A percentile compares a stretch with the other conserved stretches of the same genome.
Evolutionary conservation across 2,113 vertebrate genomes (phyloP).

Genomic region (Etheostoma spectabile): DNA sequence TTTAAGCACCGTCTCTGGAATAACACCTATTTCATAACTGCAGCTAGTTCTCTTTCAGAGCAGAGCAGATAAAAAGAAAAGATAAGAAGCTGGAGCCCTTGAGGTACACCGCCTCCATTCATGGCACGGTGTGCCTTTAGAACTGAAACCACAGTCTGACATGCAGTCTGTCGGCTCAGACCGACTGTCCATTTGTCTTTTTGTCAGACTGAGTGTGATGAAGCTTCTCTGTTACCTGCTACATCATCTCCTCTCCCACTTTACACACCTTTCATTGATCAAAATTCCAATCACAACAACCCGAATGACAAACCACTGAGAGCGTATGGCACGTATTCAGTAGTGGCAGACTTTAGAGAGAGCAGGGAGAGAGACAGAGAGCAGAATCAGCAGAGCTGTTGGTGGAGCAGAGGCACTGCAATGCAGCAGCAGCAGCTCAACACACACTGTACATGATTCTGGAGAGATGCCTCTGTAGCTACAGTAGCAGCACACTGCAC

Average conservation of each 20-base stretch:
- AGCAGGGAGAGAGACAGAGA: background rate
- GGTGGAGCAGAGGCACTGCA: slow-evolving; percentile 47
- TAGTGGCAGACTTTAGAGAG: slow-evolving; percentile 1
- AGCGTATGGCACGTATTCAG: background rate
- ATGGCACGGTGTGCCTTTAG: no score
- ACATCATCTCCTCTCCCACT: background rate
- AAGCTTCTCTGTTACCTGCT: background rate
- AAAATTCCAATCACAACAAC: background rate
- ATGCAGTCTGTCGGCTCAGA: background rate
- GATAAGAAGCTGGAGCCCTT: no score
- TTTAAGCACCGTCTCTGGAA: no score
- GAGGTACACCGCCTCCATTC: no score
- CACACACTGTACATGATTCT: no score
- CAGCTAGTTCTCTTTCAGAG: no score
- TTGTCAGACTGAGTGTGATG: background rate
- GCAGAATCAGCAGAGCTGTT: slow-evolving; percentile 30
- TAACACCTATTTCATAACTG: no score
- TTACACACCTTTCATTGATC: background rate
- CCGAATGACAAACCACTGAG: background rate
- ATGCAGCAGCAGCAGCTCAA: slow-evolving; percentile 23
- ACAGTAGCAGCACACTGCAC: background rate
- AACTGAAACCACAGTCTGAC: no score
- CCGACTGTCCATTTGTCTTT: background rate
- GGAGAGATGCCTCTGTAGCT: no score
- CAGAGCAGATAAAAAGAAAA: no score